These are phyloP conservation scores for Zingel zingel DNA, from an alignment of 2,113 vertebrate genomes.

Conservation along the genomic window DNA sequence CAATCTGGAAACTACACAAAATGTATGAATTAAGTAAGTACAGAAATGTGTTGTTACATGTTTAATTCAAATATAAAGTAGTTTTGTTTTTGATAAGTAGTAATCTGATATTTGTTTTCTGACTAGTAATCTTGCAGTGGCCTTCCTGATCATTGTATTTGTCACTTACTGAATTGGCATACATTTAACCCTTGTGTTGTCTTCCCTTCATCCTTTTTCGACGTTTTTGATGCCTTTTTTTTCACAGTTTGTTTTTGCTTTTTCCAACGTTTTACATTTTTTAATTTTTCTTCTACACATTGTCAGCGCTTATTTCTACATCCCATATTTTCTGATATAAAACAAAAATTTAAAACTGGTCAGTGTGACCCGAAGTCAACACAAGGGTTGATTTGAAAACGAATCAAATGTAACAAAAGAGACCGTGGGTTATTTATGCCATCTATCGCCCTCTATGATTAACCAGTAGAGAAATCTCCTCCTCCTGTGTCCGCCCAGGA, in stretches of 20 bases:
- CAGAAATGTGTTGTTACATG: constrained; percentile 3
- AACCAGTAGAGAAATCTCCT: background rate
- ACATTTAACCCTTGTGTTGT: too few relatives aligned
- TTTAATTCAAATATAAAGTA: background rate
- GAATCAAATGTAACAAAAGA: background rate
- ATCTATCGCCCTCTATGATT: background rate
- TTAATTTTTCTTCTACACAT: too few relatives aligned
- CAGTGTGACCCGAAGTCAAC: too few relatives aligned
- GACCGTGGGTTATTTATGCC: background rate
- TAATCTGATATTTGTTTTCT: background rate
- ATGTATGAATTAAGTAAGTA: background rate
- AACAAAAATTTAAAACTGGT: too few relatives aligned
- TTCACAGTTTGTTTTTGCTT: too few relatives aligned
- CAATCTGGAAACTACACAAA: background rate
- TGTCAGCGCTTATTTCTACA: too few relatives aligned
- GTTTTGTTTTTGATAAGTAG: background rate
- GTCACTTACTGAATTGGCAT: background rate
- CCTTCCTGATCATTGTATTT: constrained; percentile 12
- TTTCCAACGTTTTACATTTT: too few relatives aligned
- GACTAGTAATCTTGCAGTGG: background rate
- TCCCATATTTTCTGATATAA: too few relatives aligned
- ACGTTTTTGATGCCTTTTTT: too few relatives aligned
- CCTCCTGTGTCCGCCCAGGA: background rate
- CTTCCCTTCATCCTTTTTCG: too few relatives aligned
- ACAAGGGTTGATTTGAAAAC: too few relatives aligned